These are phyloP conservation scores for Abramis brama DNA, from an alignment of 2,113 vertebrate species.

Conservation along the genomic window DNA sequence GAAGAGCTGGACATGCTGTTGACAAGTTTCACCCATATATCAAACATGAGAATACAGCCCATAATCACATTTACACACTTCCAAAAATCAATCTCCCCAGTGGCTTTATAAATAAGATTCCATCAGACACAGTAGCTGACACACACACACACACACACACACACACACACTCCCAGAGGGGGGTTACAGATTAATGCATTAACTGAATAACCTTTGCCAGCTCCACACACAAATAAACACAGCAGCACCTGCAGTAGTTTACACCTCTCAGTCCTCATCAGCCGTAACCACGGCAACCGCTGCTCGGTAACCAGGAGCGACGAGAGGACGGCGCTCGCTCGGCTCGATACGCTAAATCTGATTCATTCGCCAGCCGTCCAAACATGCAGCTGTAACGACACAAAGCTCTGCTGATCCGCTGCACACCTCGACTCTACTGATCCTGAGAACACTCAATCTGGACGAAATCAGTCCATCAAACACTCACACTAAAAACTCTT, in stretches of 20 bases:
- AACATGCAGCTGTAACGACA: not conserved
- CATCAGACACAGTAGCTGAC: not conserved
- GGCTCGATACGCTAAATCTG: slow-evolving; percentile 31
- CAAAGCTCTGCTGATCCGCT: not conserved
- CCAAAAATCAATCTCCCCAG: not conserved
- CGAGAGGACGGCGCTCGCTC: slow-evolving; percentile 26
- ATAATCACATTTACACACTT: slow-evolving; percentile 4
- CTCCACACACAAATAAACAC: not conserved
- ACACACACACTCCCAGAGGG: not conserved
- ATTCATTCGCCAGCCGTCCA: not conserved
- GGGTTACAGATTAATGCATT: not conserved
- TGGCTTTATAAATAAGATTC: slow-evolving; percentile 2
- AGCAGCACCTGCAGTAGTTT: slow-evolving; percentile 47
- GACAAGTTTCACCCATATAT: not conserved
- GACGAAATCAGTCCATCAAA: not conserved
- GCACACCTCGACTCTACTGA: not conserved
- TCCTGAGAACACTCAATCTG: not conserved
- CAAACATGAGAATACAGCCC: not conserved
- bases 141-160: not conserved
- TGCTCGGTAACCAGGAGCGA: slow-evolving; percentile 46
- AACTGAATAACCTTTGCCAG: slow-evolving; percentile 24
- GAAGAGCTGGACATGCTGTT: not conserved
- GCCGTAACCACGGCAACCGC: slow-evolving; percentile 56
- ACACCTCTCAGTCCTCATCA: slow-evolving; percentile 40
- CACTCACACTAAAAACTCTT: not conserved